phyloP scores from a whole-genome alignment of 2,113 vertebrate species.

The Progne subis region DNA sequence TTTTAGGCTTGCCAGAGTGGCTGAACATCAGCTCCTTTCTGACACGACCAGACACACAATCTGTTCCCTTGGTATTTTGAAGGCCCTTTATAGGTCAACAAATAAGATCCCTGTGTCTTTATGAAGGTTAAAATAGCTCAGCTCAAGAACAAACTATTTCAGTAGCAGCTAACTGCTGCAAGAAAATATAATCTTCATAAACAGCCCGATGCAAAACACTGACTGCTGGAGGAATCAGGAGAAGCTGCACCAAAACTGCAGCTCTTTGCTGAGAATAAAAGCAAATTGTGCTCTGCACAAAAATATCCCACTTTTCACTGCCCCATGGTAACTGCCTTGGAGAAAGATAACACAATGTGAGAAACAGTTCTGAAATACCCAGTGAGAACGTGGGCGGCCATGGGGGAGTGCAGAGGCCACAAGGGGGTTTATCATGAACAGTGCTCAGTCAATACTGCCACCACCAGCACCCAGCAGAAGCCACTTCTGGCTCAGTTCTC shows the following conservation, averaged over 20 bases:
- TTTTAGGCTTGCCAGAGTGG: not conserved
- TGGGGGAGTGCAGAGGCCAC: not conserved
- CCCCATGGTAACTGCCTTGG: not conserved
- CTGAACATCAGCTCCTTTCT: not conserved
- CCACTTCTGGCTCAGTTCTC: not conserved
- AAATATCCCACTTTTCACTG: not conserved
- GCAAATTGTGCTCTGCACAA: not conserved
- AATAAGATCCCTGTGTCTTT: not conserved
- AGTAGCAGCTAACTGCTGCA: not conserved
- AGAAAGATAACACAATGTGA: not conserved
- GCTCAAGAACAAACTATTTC: not conserved
- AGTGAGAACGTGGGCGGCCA: not conserved
- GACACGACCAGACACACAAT: not conserved
- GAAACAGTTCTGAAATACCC: not conserved
- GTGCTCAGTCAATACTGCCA: not conserved
- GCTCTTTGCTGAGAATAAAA: not conserved
- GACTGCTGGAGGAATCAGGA: fast-evolving
- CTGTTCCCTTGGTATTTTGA: not conserved
- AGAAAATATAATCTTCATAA: not conserved
- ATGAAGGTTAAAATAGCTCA: not conserved
- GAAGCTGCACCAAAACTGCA: not conserved
- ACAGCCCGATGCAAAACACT: not conserved
- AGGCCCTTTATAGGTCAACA: not conserved
- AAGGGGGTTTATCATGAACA: not conserved
- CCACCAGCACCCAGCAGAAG: not conserved